Evolutionary conservation across 2,113 vertebrate genomes (phyloP).

Genomic region (Panthera leo): DNA sequence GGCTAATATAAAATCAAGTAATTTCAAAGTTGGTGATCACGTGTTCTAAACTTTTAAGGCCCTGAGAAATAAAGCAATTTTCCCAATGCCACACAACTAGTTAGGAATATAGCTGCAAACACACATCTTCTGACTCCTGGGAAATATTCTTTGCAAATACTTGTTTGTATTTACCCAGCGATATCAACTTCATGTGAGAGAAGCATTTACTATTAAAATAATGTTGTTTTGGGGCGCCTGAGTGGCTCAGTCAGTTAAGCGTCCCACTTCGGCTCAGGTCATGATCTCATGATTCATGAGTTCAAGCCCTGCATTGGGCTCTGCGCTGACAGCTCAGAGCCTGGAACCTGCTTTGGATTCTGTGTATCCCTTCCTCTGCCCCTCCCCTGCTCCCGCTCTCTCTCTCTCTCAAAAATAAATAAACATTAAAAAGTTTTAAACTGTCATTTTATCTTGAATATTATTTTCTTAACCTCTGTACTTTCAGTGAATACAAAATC

Average conservation of each 20-base stretch:
- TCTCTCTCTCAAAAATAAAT: no score
- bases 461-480: neutral
- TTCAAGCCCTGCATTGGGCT: no score
- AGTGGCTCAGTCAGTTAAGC: no score
- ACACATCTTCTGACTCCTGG: neutral
- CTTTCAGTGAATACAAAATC: constrained; percentile 29
- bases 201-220: constrained; percentile 32
- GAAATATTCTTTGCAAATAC: neutral
- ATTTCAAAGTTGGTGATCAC: neutral
- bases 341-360: no score
- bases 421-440: neutral
- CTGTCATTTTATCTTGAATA: neutral
- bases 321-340: no score
- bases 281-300: no score
- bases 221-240: no score
- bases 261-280: no score
- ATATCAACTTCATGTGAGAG: neutral
- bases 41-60: neutral
- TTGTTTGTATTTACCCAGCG: constrained; percentile 23
- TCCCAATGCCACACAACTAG: neutral
- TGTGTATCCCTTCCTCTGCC: no score
- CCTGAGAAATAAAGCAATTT: neutral
- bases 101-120: neutral
- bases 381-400: no score
- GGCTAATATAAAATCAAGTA: neutral